These are phyloP conservation scores for Hydrophis major DNA, from an alignment of 2,797 vertebrate species.

Conservation along the genomic window DNA sequence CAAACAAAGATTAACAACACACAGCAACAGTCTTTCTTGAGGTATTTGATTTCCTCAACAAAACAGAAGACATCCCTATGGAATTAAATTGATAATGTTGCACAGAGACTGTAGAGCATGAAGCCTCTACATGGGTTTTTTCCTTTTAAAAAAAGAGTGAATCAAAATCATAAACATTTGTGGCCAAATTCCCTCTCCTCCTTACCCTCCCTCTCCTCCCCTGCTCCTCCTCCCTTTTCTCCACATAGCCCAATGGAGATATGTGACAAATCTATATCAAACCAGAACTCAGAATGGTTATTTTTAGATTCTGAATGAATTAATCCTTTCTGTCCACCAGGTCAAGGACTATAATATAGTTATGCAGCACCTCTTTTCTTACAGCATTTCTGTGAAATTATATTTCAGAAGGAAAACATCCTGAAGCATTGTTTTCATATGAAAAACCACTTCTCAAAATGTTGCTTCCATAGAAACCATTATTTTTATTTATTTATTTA, in stretches of 20 bases:
- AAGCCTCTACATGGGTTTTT: background rate
- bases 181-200: background rate
- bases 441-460: background rate
- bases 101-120: background rate
- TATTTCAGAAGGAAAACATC: background rate
- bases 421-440: background rate
- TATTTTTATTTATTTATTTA: background rate
- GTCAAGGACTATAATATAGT: background rate
- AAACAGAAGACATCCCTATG: background rate
- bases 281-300: background rate
- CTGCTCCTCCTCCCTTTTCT: background rate
- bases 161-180: background rate
- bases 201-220: background rate
- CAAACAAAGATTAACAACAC: background rate
- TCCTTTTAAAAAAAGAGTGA: background rate
- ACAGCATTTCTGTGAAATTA: background rate
- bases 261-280: background rate
- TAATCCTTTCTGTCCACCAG: background rate
- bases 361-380: background rate
- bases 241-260: background rate
- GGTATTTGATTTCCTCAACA: background rate
- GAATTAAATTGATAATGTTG: background rate
- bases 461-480: background rate
- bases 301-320: background rate
- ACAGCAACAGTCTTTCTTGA: background rate